These are phyloP conservation scores for Protobothrops mucrosquamatus DNA, from an alignment of 2,113 vertebrate genomes.

Conservation along the genomic window DNA sequence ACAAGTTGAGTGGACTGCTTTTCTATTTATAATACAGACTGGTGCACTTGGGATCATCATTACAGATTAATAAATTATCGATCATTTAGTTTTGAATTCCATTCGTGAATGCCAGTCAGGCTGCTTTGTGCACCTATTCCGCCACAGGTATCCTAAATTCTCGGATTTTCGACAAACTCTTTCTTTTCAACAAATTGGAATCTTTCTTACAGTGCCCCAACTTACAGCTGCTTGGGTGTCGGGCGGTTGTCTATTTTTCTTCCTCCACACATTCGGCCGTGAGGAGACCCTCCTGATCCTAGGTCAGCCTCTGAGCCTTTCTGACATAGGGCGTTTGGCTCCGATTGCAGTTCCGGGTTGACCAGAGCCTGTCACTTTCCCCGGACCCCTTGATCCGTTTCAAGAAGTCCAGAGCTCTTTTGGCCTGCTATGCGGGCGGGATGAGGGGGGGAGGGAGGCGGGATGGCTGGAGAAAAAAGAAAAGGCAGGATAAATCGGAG, in stretches of 20 bases:
- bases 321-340: too few relatives aligned
- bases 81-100: not conserved
- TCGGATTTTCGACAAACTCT: not conserved
- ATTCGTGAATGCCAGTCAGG: not conserved
- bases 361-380: not conserved
- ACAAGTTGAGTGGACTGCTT: not conserved
- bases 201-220: not conserved
- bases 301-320: not conserved
- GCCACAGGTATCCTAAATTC: not conserved
- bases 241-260: not conserved
- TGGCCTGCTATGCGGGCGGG: too few relatives aligned
- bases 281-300: not conserved
- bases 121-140: too few relatives aligned
- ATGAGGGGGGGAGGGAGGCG: too few relatives aligned
- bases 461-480: too few relatives aligned
- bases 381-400: not conserved
- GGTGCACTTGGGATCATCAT: not conserved
- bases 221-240: not conserved
- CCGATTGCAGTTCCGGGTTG: not conserved
- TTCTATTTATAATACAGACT: not conserved
- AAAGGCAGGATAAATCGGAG: too few relatives aligned
- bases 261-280: not conserved
- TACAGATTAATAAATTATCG: not conserved
- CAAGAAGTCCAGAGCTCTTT: not conserved
- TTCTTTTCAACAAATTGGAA: not conserved